Base-by-base conservation (phyloP, 37 sponge, comb jelly and placozoan genomes). In the Ephydatia muelleri region DNA sequence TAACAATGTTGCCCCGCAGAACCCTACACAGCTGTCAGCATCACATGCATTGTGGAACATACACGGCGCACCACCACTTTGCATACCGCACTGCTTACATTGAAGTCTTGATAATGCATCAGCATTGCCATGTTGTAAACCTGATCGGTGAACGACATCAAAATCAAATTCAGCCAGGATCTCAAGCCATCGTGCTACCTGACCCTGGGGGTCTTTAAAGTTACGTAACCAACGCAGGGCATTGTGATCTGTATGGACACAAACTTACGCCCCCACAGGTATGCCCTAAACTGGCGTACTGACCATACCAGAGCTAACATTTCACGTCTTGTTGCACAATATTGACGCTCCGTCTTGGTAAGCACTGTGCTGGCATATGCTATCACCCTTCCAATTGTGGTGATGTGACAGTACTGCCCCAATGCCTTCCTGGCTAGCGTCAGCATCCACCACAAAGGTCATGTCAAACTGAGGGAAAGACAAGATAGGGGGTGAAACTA, bases 161-260 rank as follows among this genome's bases (percentile, higher is more conserved):
- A 83, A 83, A 28, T 83, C 16, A 25, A 75, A 73, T 57, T 83
- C 76, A 26, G 40, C 66, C 5, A 83, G 73, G 8, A 31, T 57
- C 67, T 83, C 76, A 5, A 75, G 22, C 84, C 84, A 83, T 3
- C 84, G 64, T 2, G 84, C 84, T 29, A 83, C 19, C 29, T 73
- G 84, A 0, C 83, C 83, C 40, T 70, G 33, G n/a, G 83, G 83
- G 26, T 82, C 83, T 30, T 71, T 70, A 30, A 70, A 83, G 19
- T n/a, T n/a, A n/a, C n/a, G n/a, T n/a, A n/a, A n/a, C 83, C 83
- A 82, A 12, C 29, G 37, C 8, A 82, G 35, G 4, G 74, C 43
- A n/a, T 74, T 25, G 35, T 82, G 83, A 49, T 82, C 83, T 5
- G 73, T 82, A 21, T 74, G 39, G 49, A 70, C 32, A 11, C 11